Percentiles rank a stretch among this genome's conserved stretches.
Evolutionary conservation across 2,113 vertebrate genomes (phyloP).

Genomic region (Tringa solitaria): DNA sequence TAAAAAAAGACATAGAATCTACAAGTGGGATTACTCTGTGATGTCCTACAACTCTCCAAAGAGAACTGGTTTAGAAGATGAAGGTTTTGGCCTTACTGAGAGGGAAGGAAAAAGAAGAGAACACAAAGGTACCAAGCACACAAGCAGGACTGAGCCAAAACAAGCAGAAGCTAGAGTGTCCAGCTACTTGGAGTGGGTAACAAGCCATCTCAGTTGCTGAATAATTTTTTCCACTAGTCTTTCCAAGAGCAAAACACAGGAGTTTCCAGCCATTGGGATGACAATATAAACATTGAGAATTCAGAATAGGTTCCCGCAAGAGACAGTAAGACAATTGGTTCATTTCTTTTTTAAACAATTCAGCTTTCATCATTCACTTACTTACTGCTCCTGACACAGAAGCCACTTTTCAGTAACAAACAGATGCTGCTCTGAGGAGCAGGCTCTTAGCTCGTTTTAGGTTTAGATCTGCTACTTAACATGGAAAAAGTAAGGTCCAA

Average conservation of each 20-base stretch:
- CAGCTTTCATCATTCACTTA: not conserved
- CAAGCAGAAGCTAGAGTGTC: not conserved
- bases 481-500: not conserved
- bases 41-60: not conserved
- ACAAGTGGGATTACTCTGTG: not conserved
- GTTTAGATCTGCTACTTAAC: not conserved
- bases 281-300: not conserved
- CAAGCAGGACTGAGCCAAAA: not conserved
- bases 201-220: not conserved
- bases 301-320: not conserved
- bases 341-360: not conserved
- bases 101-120: not conserved
- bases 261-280: slow-evolving; percentile 17
- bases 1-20: not conserved
- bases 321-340: not conserved
- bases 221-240: not conserved
- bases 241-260: slow-evolving; percentile 7
- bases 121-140: not conserved
- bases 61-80: not conserved
- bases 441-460: not conserved
- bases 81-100: not conserved
- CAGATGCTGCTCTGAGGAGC: not conserved
- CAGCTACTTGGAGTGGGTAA: not conserved
- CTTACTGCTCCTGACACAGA: not conserved
- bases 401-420: not conserved